These are phyloP conservation scores for Anorthoa munda DNA, from an alignment of 2,888 invertebrate species.

Conservation along the genomic window DNA sequence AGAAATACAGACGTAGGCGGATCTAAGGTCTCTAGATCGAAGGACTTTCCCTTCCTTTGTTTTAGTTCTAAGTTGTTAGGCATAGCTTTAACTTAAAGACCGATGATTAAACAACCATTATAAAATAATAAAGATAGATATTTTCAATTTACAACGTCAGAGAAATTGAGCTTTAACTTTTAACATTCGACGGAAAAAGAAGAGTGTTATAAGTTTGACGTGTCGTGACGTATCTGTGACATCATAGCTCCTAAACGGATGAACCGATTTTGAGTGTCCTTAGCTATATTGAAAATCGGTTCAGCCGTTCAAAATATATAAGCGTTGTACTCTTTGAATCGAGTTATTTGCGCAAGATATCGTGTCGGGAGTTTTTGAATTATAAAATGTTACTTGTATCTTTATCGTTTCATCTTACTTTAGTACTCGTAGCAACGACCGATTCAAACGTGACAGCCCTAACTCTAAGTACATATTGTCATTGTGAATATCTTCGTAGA, in stretches of 20 bases:
- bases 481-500: conserved; percentile 65
- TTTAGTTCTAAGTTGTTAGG: background rate
- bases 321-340: no score
- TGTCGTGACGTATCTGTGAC: no score
- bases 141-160: background rate
- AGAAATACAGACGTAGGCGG: conserved; percentile 5
- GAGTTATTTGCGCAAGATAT: no score
- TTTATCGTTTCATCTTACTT: conserved; percentile 8
- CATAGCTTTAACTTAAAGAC: background rate
- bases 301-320: no score
- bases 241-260: no score
- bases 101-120: background rate
- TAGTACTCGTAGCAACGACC: background rate
- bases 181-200: no score
- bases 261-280: no score
- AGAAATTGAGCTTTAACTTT: conserved; percentile 12
- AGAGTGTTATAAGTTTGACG: no score
- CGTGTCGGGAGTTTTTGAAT: no score
- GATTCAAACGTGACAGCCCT: conserved; percentile 53
- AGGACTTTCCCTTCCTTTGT: conserved; percentile 26
- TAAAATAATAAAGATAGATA: conserved; percentile 1
- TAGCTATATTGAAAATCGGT: no score
- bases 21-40: conserved; percentile 20
- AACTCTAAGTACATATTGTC: conserved; percentile 45
- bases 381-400: background rate